A percentile compares a stretch with the other conserved stretches of the same genome.
These are phyloP conservation scores for Empidonax alnorum DNA, from an alignment of 2,113 vertebrate genomes.

Conservation along the genomic window DNA sequence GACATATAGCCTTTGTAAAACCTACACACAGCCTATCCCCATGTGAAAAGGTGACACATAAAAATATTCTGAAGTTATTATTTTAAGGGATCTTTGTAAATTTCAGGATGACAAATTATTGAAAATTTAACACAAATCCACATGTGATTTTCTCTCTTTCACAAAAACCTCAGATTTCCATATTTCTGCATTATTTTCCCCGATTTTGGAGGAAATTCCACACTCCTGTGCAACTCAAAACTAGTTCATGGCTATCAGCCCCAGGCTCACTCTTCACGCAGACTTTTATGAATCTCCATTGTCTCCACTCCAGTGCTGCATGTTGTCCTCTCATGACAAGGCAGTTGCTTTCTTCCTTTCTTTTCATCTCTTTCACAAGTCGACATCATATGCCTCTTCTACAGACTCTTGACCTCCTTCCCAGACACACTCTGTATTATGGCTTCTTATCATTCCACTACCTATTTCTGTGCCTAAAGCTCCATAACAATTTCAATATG, in stretches of 20 bases:
- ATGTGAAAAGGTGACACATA: not conserved
- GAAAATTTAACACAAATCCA: not conserved
- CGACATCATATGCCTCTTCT: not conserved
- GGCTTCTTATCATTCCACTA: not conserved
- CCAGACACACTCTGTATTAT: not conserved
- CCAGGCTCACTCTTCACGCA: not conserved
- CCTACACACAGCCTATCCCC: not conserved
- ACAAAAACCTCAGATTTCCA: not conserved
- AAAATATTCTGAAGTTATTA: not conserved
- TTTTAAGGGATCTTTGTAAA: not conserved
- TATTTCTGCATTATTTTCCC: not conserved
- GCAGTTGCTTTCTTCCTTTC: not conserved
- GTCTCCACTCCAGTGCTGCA: not conserved
- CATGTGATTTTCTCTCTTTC: not conserved
- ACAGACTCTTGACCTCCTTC: not conserved
- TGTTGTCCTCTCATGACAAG: not conserved
- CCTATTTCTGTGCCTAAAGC: not conserved
- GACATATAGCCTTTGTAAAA: not conserved
- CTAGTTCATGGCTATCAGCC: not conserved
- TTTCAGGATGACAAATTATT: not conserved
- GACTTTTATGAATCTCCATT: not conserved
- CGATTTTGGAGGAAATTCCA: not conserved
- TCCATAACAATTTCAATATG: not conserved
- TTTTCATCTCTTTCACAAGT: not conserved
- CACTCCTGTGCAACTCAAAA: not conserved